A percentile compares a stretch with the other conserved stretches of the same genome.
These are phyloP conservation scores for Leptopilina syphax DNA, from an alignment of 2,888 invertebrate genomes.

Conservation along the genomic window DNA sequence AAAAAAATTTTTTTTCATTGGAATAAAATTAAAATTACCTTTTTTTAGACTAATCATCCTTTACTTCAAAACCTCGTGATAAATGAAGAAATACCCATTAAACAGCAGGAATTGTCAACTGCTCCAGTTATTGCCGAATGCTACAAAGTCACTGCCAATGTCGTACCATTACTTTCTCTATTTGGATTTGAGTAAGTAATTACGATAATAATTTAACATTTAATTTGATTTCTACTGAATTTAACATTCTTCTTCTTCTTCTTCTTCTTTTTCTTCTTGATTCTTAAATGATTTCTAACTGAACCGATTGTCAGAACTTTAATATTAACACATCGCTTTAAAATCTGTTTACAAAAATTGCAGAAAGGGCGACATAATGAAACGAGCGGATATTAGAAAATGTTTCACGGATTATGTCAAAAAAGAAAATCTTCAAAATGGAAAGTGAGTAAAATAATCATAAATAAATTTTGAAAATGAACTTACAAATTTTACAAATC, in stretches of 20 bases:
- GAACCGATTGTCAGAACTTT: no score
- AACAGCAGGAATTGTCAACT: slow-evolving; percentile 63
- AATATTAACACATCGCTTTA: not conserved
- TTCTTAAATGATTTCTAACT: no score
- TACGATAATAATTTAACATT: slow-evolving; percentile 11
- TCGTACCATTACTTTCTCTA: slow-evolving; percentile 81
- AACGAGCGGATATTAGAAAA: slow-evolving; percentile 82
- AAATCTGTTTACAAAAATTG: slow-evolving; percentile 50
- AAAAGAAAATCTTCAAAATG: slow-evolving; percentile 80
- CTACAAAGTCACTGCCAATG: slow-evolving; percentile 83
- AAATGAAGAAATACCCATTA: slow-evolving; percentile 63
- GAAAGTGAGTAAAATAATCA: slow-evolving; percentile 66
- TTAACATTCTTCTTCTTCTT: no score
- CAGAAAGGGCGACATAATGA: slow-evolving; percentile 82
- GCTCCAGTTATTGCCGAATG: slow-evolving; percentile 83
- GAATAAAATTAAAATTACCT: slow-evolving; percentile 1
- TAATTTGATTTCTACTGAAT: not conserved
- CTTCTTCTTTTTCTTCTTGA: no score
- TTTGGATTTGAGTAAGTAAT: slow-evolving; percentile 78
- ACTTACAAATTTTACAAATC: not conserved
- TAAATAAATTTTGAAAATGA: not conserved
- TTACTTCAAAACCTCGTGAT: slow-evolving; percentile 77
- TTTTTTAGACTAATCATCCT: slow-evolving; percentile 78
- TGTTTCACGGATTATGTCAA: slow-evolving; percentile 86
- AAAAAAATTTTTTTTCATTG: not conserved